phyloP scores from a whole-genome alignment of 2,113 vertebrate genomes.

The Neogobius melanostomus region DNA sequence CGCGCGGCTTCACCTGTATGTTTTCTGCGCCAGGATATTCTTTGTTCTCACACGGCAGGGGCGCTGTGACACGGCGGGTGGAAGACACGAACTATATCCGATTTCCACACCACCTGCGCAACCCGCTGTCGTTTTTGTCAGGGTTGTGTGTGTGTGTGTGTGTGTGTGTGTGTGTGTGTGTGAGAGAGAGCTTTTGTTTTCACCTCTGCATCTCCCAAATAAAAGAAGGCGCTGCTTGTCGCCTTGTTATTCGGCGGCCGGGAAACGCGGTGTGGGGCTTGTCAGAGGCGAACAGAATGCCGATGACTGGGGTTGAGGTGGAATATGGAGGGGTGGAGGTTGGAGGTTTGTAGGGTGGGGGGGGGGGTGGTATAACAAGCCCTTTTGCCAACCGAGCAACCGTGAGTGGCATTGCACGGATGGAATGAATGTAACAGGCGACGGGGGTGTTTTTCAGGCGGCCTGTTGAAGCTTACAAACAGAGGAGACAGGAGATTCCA shows the following conservation, averaged over 20 bases:
- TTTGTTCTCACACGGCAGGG: constrained; percentile 35
- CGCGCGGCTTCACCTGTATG: neutral
- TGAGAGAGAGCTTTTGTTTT: constrained; percentile 32
- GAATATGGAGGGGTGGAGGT: constrained; percentile 29
- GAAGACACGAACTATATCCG: constrained; percentile 38
- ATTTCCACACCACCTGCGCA: constrained; percentile 41
- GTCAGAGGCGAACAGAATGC: constrained; percentile 61
- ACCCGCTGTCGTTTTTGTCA: constrained; percentile 29
- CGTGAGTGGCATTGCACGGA: constrained; percentile 56
- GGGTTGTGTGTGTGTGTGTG: constrained; percentile 21
- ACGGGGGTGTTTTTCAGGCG: constrained; percentile 60
- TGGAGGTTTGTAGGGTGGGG: constrained; percentile 34
- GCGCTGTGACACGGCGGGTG: constrained; percentile 5
- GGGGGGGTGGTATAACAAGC: constrained; percentile 60
- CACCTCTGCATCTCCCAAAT: constrained; percentile 38
- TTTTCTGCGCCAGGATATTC: constrained; percentile 11
- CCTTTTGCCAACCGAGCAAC: constrained; percentile 67
- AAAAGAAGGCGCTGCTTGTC: constrained; percentile 44
- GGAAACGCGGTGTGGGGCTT: constrained; percentile 37
- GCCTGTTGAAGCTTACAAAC: constrained; percentile 71
- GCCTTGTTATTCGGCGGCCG: constrained; percentile 46
- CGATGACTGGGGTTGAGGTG: constrained; percentile 53
- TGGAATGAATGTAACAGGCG: constrained; percentile 73
- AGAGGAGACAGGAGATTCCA: no score
- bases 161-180: constrained; percentile 11